These are phyloP conservation scores for Alces alces DNA, from an alignment of 2,113 vertebrate species.

Conservation along the genomic window DNA sequence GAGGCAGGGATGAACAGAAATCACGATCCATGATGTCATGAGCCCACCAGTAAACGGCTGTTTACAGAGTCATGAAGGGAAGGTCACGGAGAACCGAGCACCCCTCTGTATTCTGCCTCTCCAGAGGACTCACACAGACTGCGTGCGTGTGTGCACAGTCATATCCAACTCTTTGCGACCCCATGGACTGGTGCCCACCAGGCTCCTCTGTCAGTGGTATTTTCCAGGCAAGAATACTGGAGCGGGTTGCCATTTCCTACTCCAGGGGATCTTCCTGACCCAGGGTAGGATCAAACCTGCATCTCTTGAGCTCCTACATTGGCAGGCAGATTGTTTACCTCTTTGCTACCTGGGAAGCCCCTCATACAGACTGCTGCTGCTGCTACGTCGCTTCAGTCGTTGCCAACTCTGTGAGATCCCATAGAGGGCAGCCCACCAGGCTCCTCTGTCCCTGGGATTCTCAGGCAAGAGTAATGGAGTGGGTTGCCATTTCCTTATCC, in stretches of 20 bases:
- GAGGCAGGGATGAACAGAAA: constrained; percentile 9
- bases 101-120: not conserved
- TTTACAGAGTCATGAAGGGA: not conserved
- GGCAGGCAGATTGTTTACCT: not conserved
- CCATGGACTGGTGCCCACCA: not conserved
- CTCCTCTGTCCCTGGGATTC: not conserved
- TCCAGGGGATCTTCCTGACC: not conserved
- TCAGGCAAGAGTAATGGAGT: not conserved
- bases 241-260: not conserved
- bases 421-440: not conserved
- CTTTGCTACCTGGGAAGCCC: not conserved
- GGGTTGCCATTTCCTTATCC: not conserved
- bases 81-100: not conserved
- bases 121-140: not conserved
- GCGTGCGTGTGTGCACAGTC: fast-evolving
- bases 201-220: not conserved
- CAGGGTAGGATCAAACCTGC: not conserved
- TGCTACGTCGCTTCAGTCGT: fast-evolving
- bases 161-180: fast-evolving
- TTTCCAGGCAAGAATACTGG: not conserved
- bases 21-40: not conserved
- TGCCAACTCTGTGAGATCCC: not conserved
- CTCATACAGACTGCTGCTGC: not conserved
- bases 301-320: not conserved
- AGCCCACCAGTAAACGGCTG: not conserved